phyloP scores from a whole-genome alignment of 1,140 invertebrate species.

The Dendroctonus valens region DNA sequence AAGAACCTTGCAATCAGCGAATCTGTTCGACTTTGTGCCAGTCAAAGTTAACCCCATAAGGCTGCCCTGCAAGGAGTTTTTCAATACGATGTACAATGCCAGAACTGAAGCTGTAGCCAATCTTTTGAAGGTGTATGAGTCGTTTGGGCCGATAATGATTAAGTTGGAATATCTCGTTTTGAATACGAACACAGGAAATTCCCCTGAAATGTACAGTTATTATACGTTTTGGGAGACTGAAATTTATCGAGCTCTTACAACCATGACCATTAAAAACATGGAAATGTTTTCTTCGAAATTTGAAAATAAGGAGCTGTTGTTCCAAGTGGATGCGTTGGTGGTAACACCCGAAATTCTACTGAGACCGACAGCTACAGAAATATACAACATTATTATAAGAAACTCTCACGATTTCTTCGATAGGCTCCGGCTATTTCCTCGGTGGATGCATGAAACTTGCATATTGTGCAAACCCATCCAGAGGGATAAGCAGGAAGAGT shows the following conservation, averaged over 20 bases:
- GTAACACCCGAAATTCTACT: conserved; percentile 71
- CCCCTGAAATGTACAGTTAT: conserved; percentile 63
- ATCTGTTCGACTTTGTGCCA: conserved; percentile 44
- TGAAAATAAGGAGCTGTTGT: conserved; percentile 61
- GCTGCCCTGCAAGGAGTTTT: conserved; percentile 56
- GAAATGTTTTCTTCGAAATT: conserved; percentile 67
- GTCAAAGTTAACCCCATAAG: conserved; percentile 34
- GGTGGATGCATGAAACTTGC: conserved; percentile 85
- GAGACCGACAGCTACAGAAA: conserved; percentile 69
- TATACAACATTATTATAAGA: conserved; percentile 70
- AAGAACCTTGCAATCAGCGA: conserved; percentile 36
- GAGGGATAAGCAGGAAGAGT: conserved; percentile 55
- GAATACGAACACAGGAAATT: conserved; percentile 63
- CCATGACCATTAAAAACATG: conserved; percentile 69
- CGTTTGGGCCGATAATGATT: conserved; percentile 71
- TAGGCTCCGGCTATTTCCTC: conserved; percentile 69
- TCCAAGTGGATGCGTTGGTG: conserved; percentile 74
- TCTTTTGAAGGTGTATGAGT: conserved; percentile 69
- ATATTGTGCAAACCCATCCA: conserved; percentile 65
- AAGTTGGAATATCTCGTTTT: conserved; percentile 78
- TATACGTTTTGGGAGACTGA: conserved; percentile 71
- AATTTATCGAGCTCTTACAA: conserved; percentile 61
- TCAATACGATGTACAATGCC: conserved; percentile 64
- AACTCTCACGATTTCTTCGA: conserved; percentile 65
- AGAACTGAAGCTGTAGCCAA: conserved; percentile 64